Evolutionary conservation across 1,140 invertebrate genomes (phyloP), one percentile per base, ranked within the genome.

Genomic region (Drosophila kanapiae): DNA sequence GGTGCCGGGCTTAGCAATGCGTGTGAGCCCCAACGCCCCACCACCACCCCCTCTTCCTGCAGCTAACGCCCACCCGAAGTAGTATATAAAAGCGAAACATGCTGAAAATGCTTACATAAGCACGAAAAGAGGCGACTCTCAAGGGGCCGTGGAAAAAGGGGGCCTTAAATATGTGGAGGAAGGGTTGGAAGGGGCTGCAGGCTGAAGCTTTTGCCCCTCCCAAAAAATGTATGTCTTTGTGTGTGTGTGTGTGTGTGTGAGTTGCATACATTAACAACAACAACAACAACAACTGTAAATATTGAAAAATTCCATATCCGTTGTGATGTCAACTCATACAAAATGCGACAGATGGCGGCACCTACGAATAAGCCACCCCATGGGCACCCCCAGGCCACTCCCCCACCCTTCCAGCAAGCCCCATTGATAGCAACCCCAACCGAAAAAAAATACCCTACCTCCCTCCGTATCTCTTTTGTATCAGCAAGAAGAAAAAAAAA

Each of bases 301-400:
- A 90, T 90, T 82, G 75, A 88, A 88, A 65, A 88, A 88, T 88
- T 90, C 78, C 81, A 91, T 88, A 90, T 88, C 85, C 85, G 77
- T 78, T 81, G 78, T 72, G 83, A 82, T 82, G 72, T 88, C 70
- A 87, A 80, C 69, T 82, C 78, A 68, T 54, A 74, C 45, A 68
- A 59, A 49, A 74, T 49, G 23, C 65, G 47, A 43, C 67, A 72
- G 69, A 72, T 72, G 67, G 67, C 69, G 67, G 67, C 69, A 72
- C 69, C 67, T 67, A 70, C 63, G 62, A 53, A 18, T 42, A 38
- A 37, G 31, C 42, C 47, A 51, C 58, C 40, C 58, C 23, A 13
- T 6, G 13, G 4, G 51, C 40, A 11, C 18, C 23, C 11, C 10
- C 16, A 33, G 42, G 10, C 27, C 40, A 42, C n/a, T 6, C 47